Evolutionary conservation across 2,113 vertebrate species (phyloP), one percentile per base, ranked within the genome.

Genomic region (Ramphastos sulfuratus): DNA sequence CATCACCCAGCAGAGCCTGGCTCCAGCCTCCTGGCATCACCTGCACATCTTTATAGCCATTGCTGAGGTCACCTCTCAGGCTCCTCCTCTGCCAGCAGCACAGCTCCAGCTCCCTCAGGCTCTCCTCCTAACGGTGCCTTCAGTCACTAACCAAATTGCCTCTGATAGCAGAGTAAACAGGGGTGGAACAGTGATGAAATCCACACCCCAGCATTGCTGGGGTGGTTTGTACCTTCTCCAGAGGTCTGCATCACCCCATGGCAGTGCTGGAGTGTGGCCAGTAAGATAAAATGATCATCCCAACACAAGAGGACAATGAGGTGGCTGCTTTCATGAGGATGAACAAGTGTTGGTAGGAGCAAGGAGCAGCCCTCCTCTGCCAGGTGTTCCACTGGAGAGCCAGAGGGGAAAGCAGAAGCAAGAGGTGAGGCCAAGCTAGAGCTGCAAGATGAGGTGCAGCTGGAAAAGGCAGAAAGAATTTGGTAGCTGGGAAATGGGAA

Each of bases 251-350:
- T 16, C 3, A 1, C 37, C 19, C 33, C 1, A 1, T 27, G 20
- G 37, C 33, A 82, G 37, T 7, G 31, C 8, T 37, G 54, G 48
- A 55, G 39, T 20, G 14, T 3, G 27, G 39, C 35, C 1, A 0
- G 16, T 10, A 12, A n/a, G 58, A 27, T 19, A 58, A n/a, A 16
- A 4, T 0, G 0, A 15, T 63, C n/a, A 50, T 30, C 27, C 50
- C 39, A 67, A 1, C 21, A 0, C 0, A 3, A 2, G 21, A 13
- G 39, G 28, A 37, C 1, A 6, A 31, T 0, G 0, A 59, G 3
- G 1, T 6, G 27, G 0, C 2, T 0, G 0, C 21, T 66, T 39
- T 9, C 31, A 82, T 42, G 10, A 1, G n/a, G 5, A 23, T 2
- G 8, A 54, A 21, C 1, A 0, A 48, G 23, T 2, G 11, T 23